phyloP scores from a whole-genome alignment of 2,797 vertebrate species.

The Nannoperca obscura region DNA sequence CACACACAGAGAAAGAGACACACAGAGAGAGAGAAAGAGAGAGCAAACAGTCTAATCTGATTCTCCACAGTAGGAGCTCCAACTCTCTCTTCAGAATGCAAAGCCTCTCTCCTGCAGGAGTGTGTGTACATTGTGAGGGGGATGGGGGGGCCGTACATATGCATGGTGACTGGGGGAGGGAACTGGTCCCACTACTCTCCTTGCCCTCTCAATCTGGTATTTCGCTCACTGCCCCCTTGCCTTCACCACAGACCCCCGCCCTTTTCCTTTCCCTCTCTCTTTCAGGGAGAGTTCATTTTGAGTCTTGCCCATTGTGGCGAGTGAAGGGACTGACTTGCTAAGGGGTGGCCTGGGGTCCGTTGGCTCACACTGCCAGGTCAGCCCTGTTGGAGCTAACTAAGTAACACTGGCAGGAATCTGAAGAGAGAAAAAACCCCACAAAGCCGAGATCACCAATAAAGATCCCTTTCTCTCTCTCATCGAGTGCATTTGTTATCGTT shows the following conservation, averaged over 20 bases:
- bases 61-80: conserved; percentile 72
- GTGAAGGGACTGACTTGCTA: conserved; percentile 79
- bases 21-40: conserved; percentile 37
- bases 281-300: conserved; percentile 79
- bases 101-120: conserved; percentile 75
- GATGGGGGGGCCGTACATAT: conserved; percentile 79
- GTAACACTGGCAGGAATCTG: conserved; percentile 67
- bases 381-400: conserved; percentile 67
- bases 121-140: conserved; percentile 52
- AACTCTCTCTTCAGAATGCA: conserved; percentile 84
- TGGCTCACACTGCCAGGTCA: conserved; percentile 81
- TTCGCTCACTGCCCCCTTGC: conserved; percentile 64
- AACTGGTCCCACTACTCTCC: conserved; percentile 63
- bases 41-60: conserved; percentile 66
- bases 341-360: conserved; percentile 82
- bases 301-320: conserved; percentile 81
- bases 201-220: conserved; percentile 64
- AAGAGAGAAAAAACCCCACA: conserved; percentile 71
- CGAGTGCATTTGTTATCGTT: conserved; percentile 56
- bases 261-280: conserved; percentile 44
- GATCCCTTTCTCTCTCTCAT: conserved; percentile 66
- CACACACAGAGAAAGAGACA: conserved; percentile 29
- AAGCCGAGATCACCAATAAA: conserved; percentile 86
- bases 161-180: conserved; percentile 74
- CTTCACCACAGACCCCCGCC: conserved; percentile 41